Evolutionary conservation across 2,797 vertebrate species (phyloP), one percentile per base, ranked within the genome.

Genomic region (Parauchenoglanis punctatus): DNA sequence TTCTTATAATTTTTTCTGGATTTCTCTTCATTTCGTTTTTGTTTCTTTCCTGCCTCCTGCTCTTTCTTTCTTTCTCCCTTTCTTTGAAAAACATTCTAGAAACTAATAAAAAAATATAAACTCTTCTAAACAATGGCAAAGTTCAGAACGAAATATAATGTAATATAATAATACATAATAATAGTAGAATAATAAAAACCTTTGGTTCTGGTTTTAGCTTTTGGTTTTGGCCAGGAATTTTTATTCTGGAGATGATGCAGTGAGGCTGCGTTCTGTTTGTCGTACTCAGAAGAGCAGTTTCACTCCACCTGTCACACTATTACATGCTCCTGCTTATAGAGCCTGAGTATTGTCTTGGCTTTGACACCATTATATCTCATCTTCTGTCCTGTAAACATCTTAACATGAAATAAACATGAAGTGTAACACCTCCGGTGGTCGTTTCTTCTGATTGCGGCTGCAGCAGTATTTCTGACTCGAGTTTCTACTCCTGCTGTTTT

Each of bases 401-500:
- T 13, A 17, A 75, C 56, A 59, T 76, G n/a, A 49, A 58, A 40
- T 81, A 81, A 63, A 65, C 40, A 81, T 40, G 76, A 58, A 44
- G 44, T 6, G n/a, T 83, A 17, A 52, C 52, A 67, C 52, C 61
- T 1, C 25, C 8, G n/a, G 15, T 31, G 61, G 44, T 31, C 61
- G 6, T 83, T 83, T 52, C 81, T 46, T 67, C 44, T 35, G 17
- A 67, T 31, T 68, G 61, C 1, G 23, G 31, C 81, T 35, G 54
- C 78, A 54, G 49, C 72, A 76, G 54, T 4, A 28, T 23, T 67
- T 46, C 56, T 15, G 78, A 73, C 35, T 67, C 13, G 54, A 52
- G 73, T 70, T 88, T 83, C 65, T 82, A 83, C 52, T 20, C 25
- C 15, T 35, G 81, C 25, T 86, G 88, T 58, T 85, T 56, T 85